These are phyloP conservation scores for Diabrotica balteata DNA, from an alignment of 2,888 invertebrate species.

Conservation along the genomic window DNA sequence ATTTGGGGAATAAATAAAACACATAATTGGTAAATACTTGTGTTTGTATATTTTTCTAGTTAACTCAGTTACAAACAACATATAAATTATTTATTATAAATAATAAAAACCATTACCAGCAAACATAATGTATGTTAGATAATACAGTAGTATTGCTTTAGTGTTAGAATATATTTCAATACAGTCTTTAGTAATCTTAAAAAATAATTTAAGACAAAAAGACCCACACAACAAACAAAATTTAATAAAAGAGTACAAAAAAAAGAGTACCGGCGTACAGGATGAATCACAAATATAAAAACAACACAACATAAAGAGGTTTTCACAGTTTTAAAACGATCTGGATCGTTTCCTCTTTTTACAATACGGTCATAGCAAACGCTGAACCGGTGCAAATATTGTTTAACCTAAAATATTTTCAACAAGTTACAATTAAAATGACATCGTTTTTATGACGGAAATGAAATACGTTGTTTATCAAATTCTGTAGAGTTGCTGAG, in stretches of 20 bases:
- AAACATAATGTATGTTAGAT: slow-evolving; percentile 51
- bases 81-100: slow-evolving; percentile 22
- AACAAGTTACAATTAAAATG: background rate
- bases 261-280: slow-evolving; percentile 12
- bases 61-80: slow-evolving; percentile 27
- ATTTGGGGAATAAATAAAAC: too few relatives aligned
- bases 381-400: background rate
- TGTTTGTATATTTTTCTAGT: slow-evolving; percentile 22
- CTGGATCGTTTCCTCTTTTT: too few relatives aligned
- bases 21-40: background rate
- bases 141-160: slow-evolving; percentile 52
- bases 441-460: background rate
- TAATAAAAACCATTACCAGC: slow-evolving; percentile 48
- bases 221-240: slow-evolving; percentile 33
- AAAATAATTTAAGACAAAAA: slow-evolving; percentile 48
- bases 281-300: slow-evolving; percentile 4
- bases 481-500: too few relatives aligned
- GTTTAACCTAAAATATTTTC: background rate
- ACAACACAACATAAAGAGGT: background rate
- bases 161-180: slow-evolving; percentile 39
- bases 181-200: slow-evolving; percentile 47
- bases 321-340: background rate
- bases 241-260: slow-evolving; percentile 25
- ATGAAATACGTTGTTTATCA: too few relatives aligned
- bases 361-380: too few relatives aligned